These are phyloP conservation scores for Pituophis catenifer DNA, from an alignment of 2,113 vertebrate species.

Conservation along the genomic window DNA sequence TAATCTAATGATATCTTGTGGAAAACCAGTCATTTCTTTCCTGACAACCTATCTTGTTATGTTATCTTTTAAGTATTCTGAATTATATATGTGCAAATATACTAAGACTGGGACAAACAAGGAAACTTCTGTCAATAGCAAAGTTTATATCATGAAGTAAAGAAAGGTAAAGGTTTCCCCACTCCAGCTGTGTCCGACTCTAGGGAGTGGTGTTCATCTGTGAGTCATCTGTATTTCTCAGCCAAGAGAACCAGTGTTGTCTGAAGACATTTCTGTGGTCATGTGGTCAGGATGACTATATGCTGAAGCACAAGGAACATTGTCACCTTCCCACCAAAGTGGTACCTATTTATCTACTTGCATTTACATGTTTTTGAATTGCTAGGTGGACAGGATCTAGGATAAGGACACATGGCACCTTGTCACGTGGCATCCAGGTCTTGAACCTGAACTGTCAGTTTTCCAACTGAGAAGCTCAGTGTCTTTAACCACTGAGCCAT, in stretches of 20 bases:
- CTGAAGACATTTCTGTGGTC: neutral
- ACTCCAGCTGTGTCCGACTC: neutral
- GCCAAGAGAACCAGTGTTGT: neutral
- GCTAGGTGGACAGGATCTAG: neutral
- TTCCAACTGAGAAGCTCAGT: neutral
- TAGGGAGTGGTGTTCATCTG: neutral
- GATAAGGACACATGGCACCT: neutral
- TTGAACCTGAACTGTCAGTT: neutral
- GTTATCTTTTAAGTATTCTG: constrained; percentile 10
- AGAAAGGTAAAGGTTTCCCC: neutral
- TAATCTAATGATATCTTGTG: constrained; percentile 13
- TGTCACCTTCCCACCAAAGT: neutral
- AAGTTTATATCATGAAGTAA: neutral
- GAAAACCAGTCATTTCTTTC: neutral
- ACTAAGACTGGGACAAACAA: neutral
- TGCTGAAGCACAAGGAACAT: neutral
- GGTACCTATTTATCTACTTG: neutral
- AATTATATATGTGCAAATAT: constrained; percentile 13
- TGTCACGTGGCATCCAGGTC: neutral
- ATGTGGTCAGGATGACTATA: neutral
- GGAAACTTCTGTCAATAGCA: neutral
- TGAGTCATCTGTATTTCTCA: neutral
- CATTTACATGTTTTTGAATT: neutral
- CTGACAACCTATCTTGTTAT: constrained; percentile 2
- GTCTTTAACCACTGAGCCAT: neutral